phyloP scores from a whole-genome alignment of 2,113 vertebrate species.

The Mesitornis unicolor region DNA sequence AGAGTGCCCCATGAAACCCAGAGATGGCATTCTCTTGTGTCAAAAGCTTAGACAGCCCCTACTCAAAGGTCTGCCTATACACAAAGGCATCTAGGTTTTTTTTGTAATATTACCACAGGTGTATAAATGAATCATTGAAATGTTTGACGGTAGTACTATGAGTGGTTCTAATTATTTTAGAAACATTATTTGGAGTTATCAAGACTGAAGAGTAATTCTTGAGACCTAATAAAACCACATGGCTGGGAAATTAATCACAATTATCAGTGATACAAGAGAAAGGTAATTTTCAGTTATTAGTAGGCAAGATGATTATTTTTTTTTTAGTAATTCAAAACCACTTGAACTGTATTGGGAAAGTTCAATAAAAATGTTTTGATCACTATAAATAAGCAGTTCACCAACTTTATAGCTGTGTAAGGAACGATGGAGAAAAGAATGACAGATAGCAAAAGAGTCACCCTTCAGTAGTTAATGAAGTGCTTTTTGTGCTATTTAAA shows the following conservation, averaged over 20 bases:
- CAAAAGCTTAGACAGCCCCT: background rate
- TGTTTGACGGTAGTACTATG: background rate
- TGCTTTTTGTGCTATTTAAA: background rate
- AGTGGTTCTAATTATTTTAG: background rate
- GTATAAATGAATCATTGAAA: background rate
- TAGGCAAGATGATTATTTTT: background rate
- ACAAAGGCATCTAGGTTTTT: background rate
- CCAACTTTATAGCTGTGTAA: background rate
- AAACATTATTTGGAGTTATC: background rate
- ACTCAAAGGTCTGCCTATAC: background rate
- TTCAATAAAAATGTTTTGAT: background rate
- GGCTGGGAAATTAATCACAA: background rate
- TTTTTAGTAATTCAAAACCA: background rate
- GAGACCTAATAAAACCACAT: background rate
- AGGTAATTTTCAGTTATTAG: background rate
- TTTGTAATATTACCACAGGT: background rate
- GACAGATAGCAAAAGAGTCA: background rate
- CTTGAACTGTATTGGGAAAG: background rate
- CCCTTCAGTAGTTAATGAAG: background rate
- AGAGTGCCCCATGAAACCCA: too few relatives aligned
- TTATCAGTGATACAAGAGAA: background rate
- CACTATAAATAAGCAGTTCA: background rate
- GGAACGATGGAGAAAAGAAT: background rate
- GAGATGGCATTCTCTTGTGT: fast-evolving
- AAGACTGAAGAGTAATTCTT: background rate